Conservation (phyloP, 2,113 vertebrate species). For the Mola mola region DNA sequence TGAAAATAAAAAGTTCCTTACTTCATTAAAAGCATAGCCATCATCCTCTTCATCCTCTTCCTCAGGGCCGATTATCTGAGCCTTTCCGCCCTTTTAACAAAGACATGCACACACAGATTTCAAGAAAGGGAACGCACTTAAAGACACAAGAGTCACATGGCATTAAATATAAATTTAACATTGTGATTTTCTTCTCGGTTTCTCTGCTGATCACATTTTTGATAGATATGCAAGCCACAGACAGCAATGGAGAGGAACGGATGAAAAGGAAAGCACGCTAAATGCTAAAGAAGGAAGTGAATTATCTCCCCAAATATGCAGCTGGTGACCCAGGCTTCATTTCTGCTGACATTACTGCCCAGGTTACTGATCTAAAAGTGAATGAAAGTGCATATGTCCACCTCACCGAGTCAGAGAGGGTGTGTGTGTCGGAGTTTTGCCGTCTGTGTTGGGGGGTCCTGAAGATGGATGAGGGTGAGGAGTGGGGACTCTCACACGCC, state of each 20-base stretch:
- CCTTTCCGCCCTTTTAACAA: slow-evolving; percentile 68
- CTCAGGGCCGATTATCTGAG: slow-evolving; percentile 91
- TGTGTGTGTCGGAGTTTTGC: slow-evolving; percentile 80
- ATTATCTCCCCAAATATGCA: background rate
- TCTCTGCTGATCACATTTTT: too few relatives aligned
- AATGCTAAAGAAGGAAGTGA: background rate
- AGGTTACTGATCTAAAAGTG: background rate
- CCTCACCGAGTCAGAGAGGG: slow-evolving; percentile 83
- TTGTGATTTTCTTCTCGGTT: too few relatives aligned
- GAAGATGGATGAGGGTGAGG: slow-evolving; percentile 84
- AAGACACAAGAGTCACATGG: background rate
- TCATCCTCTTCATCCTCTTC: slow-evolving; percentile 89
- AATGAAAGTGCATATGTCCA: slow-evolving; percentile 26
- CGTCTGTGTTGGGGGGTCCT: slow-evolving; percentile 77
- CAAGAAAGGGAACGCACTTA: rapidly evolving
- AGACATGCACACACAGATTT: slow-evolving; percentile 2
- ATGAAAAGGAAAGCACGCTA: background rate
- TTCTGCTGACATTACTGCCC: too few relatives aligned
- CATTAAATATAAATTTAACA: too few relatives aligned
- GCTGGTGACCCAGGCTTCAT: rapidly evolving
- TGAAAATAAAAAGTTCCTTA: slow-evolving; percentile 45
- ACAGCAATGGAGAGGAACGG: background rate
- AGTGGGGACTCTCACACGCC: slow-evolving; percentile 87
- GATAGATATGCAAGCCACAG: too few relatives aligned
- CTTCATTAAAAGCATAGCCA: slow-evolving; percentile 75